Percentiles rank a stretch among this genome's conserved stretches.
Evolutionary conservation across 2,113 vertebrate species (phyloP).

Genomic region (Oophaga pumilio): DNA sequence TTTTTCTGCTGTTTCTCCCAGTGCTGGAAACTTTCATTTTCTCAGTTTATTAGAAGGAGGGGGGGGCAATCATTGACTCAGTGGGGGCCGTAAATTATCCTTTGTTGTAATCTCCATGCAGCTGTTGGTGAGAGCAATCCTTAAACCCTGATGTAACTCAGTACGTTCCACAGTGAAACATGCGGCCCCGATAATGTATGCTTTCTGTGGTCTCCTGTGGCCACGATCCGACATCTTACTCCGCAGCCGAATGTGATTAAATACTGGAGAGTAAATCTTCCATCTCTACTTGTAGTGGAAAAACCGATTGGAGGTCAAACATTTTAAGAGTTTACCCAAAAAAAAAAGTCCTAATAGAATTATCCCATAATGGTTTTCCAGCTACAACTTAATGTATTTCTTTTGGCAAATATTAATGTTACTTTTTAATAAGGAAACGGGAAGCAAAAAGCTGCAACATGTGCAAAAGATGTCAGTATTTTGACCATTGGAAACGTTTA

Average conservation of each 20-base stretch:
- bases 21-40: conserved; percentile 2
- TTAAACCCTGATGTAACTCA: conserved; percentile 41
- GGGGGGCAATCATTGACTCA: not conserved
- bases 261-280: conserved; percentile 34
- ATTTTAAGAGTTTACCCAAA: not conserved
- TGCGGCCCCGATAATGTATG: conserved; percentile 20
- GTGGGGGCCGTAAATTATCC: conserved; percentile 27
- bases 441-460: conserved; percentile 11
- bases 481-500: not conserved
- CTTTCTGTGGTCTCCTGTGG: conserved; percentile 18
- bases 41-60: not conserved
- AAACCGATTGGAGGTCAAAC: conserved; percentile 27
- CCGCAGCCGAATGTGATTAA: conserved; percentile 29
- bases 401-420: not conserved
- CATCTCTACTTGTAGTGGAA: not conserved
- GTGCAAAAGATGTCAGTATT: not conserved
- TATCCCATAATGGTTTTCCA: conserved; percentile 6
- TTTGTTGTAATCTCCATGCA: conserved; percentile 23
- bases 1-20: not conserved
- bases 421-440: not conserved
- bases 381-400: conserved; percentile 29
- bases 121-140: conserved; percentile 34
- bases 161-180: conserved; percentile 18
- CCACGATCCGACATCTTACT: not conserved
- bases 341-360: conserved; percentile 45